phyloP scores from a whole-genome alignment of 2,113 vertebrate species.

The Donacobius atricapilla region DNA sequence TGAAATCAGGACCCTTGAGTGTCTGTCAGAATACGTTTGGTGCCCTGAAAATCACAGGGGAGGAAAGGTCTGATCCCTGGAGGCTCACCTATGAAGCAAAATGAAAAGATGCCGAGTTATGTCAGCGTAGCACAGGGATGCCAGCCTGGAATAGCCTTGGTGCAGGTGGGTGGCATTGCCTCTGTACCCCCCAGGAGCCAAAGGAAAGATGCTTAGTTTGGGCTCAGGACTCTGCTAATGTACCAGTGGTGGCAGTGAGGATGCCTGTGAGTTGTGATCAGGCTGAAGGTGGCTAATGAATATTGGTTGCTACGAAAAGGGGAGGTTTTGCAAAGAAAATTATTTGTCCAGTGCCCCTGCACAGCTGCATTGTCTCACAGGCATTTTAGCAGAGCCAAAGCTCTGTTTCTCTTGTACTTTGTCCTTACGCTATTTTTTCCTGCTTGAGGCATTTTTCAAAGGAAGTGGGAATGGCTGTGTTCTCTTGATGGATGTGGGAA shows the following conservation, averaged over 20 bases:
- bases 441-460: conserved; percentile 13
- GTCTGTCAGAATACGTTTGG: neutral
- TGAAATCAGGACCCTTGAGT: neutral
- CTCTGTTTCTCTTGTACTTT: neutral
- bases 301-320: neutral
- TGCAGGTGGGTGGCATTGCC: neutral
- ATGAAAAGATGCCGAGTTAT: neutral
- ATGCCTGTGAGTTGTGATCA: neutral
- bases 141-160: rapidly evolving
- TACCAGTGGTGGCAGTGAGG: too few species aligned
- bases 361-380: neutral
- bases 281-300: neutral
- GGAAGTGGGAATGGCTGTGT: neutral
- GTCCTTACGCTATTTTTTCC: neutral
- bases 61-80: neutral
- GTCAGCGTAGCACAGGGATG: neutral
- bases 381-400: neutral
- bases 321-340: neutral
- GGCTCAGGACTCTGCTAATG: neutral
- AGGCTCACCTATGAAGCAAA: neutral
- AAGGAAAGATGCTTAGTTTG: neutral
- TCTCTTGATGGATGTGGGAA: conserved; percentile 26
- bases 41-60: neutral
- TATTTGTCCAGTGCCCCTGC: neutral
- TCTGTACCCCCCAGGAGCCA: neutral